A percentile compares a stretch with the other conserved stretches of the same genome.
phyloP scores from a whole-genome alignment of 2,888 invertebrate genomes.

The Hyles lineata region DNA sequence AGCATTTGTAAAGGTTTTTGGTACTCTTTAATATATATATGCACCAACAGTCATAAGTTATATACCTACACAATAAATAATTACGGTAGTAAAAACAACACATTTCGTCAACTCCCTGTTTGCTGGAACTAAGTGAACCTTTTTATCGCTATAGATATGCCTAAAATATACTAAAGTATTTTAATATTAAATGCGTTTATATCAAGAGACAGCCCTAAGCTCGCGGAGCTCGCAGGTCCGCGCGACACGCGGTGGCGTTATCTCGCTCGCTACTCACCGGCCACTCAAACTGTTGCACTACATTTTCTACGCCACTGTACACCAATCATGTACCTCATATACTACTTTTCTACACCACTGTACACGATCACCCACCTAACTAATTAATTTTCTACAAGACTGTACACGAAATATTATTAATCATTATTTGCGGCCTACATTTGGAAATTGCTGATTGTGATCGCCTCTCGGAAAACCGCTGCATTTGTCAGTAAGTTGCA shows the following conservation, averaged over 20 bases:
- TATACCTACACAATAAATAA: no score
- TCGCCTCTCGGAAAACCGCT: constrained; percentile 39
- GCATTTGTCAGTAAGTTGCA: constrained; percentile 33
- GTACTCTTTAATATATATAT: no score
- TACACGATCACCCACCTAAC: constrained; percentile 51
- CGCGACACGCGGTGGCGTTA: constrained; percentile 73
- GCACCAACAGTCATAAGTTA: no score
- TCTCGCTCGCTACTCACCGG: constrained; percentile 74
- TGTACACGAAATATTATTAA: constrained; percentile 55
- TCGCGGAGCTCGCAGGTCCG: constrained; percentile 55
- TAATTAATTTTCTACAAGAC: constrained; percentile 51
- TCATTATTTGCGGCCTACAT: constrained; percentile 59
- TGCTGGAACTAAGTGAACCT: no score
- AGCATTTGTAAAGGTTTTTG: no score
- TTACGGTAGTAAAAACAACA: no score
- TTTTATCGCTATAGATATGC: no score
- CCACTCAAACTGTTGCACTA: constrained; percentile 62
- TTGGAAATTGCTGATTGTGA: constrained; percentile 45
- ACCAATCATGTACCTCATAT: constrained; percentile 51
- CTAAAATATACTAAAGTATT: constrained; percentile 33
- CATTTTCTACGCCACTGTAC: constrained; percentile 55
- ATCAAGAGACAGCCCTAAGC: constrained; percentile 64
- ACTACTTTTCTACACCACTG: constrained; percentile 55
- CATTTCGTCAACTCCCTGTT: no score
- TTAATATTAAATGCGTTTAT: constrained; percentile 25